phyloP scores from a whole-genome alignment of 1,140 invertebrate genomes.

The Rhizoglyphus robini region DNA sequence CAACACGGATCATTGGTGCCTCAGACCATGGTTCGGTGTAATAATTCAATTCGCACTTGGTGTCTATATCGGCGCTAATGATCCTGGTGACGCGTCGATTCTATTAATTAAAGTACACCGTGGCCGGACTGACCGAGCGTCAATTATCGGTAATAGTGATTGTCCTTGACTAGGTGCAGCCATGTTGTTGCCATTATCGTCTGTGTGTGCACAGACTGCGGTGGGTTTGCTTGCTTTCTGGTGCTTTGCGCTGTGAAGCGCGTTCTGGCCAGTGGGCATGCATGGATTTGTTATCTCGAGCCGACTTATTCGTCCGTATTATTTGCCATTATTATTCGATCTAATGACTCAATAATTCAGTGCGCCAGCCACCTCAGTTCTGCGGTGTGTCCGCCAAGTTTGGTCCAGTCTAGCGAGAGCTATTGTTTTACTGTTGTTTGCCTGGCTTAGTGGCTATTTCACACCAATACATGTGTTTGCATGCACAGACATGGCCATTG shows the following conservation, averaged over 20 bases:
- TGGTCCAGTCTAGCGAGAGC: neutral
- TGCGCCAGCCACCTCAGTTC: neutral
- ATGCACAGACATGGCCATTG: neutral
- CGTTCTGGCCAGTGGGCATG: too few species aligned
- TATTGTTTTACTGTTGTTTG: neutral
- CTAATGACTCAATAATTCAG: slow-evolving; percentile 18
- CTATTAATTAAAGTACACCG: slow-evolving; percentile 16
- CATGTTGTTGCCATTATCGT: too few species aligned
- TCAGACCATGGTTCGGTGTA: too few species aligned
- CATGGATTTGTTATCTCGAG: too few species aligned
- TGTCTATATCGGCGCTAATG: neutral
- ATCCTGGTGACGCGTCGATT: slow-evolving; percentile 11
- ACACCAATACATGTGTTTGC: slow-evolving; percentile 7
- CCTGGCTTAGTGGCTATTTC: neutral
- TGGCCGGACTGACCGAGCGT: neutral
- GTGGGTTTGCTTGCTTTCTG: too few species aligned
- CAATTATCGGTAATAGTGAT: neutral
- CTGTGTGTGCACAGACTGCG: too few species aligned
- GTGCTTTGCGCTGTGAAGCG: too few species aligned
- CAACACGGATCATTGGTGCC: too few species aligned
- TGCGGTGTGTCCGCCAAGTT: neutral
- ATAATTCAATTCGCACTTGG: slow-evolving; percentile 5
- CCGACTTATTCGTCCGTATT: neutral
- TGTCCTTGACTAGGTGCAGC: neutral
- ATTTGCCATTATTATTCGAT: slow-evolving; percentile 5